These are phyloP conservation scores for Ephialtes manifestator DNA, from an alignment of 2,888 invertebrate species.

Conservation along the genomic window DNA sequence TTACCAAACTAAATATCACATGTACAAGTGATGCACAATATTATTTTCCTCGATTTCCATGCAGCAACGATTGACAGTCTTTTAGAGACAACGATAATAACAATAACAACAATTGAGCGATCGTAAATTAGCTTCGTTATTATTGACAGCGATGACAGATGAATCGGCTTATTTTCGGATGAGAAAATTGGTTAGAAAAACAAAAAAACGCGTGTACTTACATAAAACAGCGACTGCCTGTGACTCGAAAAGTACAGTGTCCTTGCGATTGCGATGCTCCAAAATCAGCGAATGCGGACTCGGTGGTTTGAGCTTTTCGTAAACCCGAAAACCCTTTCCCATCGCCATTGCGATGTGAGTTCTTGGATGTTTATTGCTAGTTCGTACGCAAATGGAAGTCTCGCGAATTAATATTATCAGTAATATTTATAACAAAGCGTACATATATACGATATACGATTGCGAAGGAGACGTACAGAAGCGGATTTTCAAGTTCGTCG, in stretches of 20 bases:
- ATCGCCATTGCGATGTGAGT: slow-evolving; percentile 93
- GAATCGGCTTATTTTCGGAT: neutral
- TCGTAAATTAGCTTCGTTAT: neutral
- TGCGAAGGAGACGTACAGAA: neutral
- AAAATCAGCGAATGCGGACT: slow-evolving; percentile 96
- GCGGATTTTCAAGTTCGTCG: neutral
- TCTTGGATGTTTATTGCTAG: slow-evolving; percentile 20
- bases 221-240: slow-evolving; percentile 95
- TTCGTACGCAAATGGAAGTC: neutral
- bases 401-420: neutral
- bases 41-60: too few species aligned
- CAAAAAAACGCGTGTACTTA: slow-evolving; percentile 85
- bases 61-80: too few species aligned
- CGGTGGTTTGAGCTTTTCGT: slow-evolving; percentile 95
- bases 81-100: too few species aligned
- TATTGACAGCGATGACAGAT: neutral
- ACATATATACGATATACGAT: neutral
- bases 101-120: neutral
- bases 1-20: too few species aligned
- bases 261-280: slow-evolving; percentile 95
- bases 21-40: too few species aligned
- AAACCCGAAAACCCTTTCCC: slow-evolving; percentile 96
- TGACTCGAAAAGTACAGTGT: slow-evolving; percentile 96
- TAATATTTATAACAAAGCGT: neutral
- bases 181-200: neutral